phyloP scores from a whole-genome alignment of 2,797 vertebrate genomes.

The Lemur catta region DNA sequence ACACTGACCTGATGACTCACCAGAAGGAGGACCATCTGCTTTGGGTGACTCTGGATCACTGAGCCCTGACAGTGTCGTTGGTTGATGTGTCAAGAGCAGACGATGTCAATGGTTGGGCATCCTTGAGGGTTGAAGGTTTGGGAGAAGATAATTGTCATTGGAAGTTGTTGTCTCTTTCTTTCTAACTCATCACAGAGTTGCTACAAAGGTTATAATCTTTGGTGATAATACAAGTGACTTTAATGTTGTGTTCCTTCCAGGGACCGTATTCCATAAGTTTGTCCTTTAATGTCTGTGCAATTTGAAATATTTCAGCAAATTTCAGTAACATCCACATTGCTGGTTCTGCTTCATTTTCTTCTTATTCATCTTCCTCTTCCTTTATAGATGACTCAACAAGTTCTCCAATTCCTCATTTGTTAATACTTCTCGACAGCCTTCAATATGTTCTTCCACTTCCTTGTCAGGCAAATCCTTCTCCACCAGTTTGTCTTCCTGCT shows the following conservation, averaged over 20 bases:
- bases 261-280: neutral
- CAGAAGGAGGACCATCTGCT: neutral
- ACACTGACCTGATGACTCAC: neutral
- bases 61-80: neutral
- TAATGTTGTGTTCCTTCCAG: neutral
- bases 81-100: neutral
- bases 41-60: neutral
- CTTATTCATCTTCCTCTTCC: neutral
- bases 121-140: neutral
- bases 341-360: neutral
- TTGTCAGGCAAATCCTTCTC: neutral
- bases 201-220: neutral
- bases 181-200: neutral
- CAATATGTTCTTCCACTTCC: neutral
- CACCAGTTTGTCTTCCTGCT: neutral
- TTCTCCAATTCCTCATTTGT: neutral
- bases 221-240: neutral
- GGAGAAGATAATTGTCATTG: neutral
- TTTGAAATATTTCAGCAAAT: neutral
- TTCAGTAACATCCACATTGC: neutral
- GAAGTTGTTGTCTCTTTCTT: neutral
- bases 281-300: neutral
- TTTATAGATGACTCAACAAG: neutral
- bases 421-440: neutral
- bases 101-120: neutral